phyloP scores from a whole-genome alignment of 2,888 invertebrate species.

The Chalcosyrphus nemorum region DNA sequence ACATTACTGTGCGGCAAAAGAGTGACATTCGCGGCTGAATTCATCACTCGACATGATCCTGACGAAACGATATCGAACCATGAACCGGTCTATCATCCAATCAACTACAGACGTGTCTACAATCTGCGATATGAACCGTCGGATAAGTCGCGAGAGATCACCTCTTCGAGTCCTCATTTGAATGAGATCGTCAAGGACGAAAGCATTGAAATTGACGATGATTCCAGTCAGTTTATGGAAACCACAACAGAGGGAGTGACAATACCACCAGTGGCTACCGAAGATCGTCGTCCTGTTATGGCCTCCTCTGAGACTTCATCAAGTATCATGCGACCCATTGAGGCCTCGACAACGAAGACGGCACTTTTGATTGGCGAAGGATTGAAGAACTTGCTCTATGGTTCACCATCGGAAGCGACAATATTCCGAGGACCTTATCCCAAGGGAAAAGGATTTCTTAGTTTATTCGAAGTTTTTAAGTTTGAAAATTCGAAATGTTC shows the following conservation, averaged over 20 bases:
- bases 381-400: conserved; percentile 77
- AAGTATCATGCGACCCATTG: conserved; percentile 77
- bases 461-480: conserved; percentile 87
- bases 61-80: conserved; percentile 11
- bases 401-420: conserved; percentile 78
- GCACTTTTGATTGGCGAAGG: conserved; percentile 74
- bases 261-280: not conserved
- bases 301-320: conserved; percentile 74
- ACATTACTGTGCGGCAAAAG: conserved; percentile 28
- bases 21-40: conserved; percentile 51
- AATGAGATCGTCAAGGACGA: conserved; percentile 46
- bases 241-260: not conserved
- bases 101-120: conserved; percentile 50
- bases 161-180: conserved; percentile 20
- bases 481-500: conserved; percentile 86
- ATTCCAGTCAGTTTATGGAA: not conserved
- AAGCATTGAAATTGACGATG: not conserved
- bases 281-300: not conserved
- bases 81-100: conserved; percentile 48
- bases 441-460: conserved; percentile 84
- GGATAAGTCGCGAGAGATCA: conserved; percentile 41
- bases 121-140: conserved; percentile 60
- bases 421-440: conserved; percentile 74
- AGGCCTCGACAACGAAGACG: conserved; percentile 12
- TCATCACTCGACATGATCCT: conserved; percentile 51